phyloP scores from a whole-genome alignment of 2,797 vertebrate genomes.

The Nyctibius grandis region DNA sequence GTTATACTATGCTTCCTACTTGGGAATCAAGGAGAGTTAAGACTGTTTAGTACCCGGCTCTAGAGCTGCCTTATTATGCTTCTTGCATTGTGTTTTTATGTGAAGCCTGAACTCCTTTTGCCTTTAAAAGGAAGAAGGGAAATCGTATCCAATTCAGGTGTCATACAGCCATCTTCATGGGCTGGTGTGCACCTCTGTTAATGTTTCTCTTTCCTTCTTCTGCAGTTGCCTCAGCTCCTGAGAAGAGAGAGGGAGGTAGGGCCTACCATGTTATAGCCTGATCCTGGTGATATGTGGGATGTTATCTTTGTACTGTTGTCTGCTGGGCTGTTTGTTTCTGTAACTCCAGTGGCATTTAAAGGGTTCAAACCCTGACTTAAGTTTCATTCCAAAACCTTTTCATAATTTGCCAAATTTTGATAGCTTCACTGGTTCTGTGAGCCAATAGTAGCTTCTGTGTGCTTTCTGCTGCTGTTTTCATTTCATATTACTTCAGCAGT shows the following conservation, averaged over 20 bases:
- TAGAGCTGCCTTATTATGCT: neutral
- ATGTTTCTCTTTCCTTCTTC: neutral
- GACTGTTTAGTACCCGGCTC: neutral
- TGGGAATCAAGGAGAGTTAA: neutral
- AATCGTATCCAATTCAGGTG: rapidly evolving
- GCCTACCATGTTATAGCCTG: neutral
- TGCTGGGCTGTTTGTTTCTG: neutral
- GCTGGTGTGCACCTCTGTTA: neutral
- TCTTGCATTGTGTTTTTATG: neutral
- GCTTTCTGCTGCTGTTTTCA: neutral
- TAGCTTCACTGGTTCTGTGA: neutral
- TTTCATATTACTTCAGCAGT: neutral
- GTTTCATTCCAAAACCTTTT: neutral
- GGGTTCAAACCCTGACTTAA: neutral
- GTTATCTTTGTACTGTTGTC: neutral
- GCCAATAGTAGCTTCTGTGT: neutral
- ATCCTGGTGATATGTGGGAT: neutral
- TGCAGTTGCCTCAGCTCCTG: neutral
- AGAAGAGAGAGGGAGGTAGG: neutral
- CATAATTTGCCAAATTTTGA: neutral
- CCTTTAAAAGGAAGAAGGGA: neutral
- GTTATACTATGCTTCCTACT: neutral
- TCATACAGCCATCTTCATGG: neutral
- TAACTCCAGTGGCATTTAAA: neutral
- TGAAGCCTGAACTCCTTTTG: neutral